Conservation (phyloP, 1,140 invertebrate genomes). For the Planococcus citri region DNA sequence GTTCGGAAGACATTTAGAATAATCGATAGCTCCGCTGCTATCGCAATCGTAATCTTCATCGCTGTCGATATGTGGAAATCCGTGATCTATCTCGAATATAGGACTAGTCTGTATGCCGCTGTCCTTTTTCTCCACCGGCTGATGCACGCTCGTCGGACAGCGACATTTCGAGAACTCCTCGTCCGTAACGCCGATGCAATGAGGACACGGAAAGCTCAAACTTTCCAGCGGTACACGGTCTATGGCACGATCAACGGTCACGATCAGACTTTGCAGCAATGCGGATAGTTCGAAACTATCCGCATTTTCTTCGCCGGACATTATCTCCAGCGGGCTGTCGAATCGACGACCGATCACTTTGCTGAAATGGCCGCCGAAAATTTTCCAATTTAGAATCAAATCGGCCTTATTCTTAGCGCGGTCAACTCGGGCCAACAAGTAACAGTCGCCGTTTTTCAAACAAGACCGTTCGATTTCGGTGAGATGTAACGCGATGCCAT, state of each 20-base stretch:
- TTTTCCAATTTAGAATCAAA: background rate
- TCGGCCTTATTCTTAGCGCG: background rate
- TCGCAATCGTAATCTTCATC: conserved; percentile 20
- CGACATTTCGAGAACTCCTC: conserved; percentile 1
- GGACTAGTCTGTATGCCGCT: conserved; percentile 18
- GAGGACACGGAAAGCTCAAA: conserved; percentile 45
- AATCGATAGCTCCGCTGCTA: conserved; percentile 15
- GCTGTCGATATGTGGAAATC: conserved; percentile 16
- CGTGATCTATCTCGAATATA: conserved; percentile 18
- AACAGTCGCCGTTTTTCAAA: conserved; percentile 21
- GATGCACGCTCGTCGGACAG: conserved; percentile 15
- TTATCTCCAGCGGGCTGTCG: conserved; percentile 5
- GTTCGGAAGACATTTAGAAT: conserved; percentile 8
- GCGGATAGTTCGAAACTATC: conserved; percentile 42
- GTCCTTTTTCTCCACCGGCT: conserved; percentile 8
- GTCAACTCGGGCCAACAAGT: conserved; percentile 13
- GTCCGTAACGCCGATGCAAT: conserved; percentile 31
- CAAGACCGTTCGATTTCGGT: background rate
- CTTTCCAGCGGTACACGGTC: conserved; percentile 50
- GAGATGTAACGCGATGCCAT: conserved; percentile 17
- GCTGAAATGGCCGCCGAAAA: background rate
- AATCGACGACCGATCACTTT: background rate
- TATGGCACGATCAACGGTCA: conserved; percentile 50
- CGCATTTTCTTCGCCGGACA: conserved; percentile 28
- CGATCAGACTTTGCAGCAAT: conserved; percentile 45